Percentiles rank a stretch among this genome's conserved stretches.
These are phyloP conservation scores for Fukomys damarensis DNA, from an alignment of 2,113 vertebrate genomes.

Conservation along the genomic window DNA sequence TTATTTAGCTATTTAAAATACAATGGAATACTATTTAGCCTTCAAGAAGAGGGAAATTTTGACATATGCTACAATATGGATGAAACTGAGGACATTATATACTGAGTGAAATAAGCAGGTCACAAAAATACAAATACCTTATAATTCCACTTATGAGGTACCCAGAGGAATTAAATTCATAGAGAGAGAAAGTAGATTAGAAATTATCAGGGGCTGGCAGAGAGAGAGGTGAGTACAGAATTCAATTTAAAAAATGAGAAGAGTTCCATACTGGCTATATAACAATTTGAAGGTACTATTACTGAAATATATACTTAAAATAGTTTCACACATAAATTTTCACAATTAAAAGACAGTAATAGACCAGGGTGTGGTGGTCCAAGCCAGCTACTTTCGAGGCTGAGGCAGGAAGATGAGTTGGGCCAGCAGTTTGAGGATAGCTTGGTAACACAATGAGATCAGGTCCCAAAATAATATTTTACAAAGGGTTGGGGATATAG, in stretches of 20 bases:
- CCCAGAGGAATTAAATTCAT: background rate
- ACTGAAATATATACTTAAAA: background rate
- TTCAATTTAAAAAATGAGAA: background rate
- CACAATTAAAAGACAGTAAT: background rate
- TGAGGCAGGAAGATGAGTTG: background rate
- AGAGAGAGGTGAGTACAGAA: background rate
- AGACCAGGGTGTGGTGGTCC: background rate
- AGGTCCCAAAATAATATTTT: background rate
- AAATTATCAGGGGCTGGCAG: background rate
- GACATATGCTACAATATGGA: background rate
- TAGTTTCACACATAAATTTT: background rate
- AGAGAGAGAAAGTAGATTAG: background rate
- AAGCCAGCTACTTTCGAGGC: background rate
- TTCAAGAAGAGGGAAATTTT: background rate
- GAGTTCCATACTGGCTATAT: background rate
- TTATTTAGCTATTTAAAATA: background rate
- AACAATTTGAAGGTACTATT: background rate
- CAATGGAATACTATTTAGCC: background rate
- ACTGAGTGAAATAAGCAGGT: background rate
- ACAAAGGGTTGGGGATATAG: background rate
- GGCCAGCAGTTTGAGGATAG: background rate
- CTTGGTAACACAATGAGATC: background rate
- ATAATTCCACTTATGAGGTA: background rate
- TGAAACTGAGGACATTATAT: background rate
- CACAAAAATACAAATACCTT: background rate